Base-by-base conservation (phyloP, 2,888 invertebrate genomes). In the Mesochorus sp. region DNA sequence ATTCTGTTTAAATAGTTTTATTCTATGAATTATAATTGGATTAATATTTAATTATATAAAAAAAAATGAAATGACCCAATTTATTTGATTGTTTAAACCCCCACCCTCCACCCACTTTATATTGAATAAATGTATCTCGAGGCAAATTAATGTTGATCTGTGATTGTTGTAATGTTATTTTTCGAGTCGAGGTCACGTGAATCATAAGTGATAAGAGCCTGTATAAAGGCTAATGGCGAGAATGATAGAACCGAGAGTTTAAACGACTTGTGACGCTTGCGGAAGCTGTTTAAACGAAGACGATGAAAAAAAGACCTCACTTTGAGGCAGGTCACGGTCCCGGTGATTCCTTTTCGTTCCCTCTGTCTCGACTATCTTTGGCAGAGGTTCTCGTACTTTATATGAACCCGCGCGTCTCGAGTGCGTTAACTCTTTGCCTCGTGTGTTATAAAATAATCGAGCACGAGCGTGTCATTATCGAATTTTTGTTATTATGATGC, bases 301-400 rank as follows among this genome's bases (percentile, higher is more conserved):
- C 26, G 59, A 62, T 49, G 59, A 28, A 24, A 21, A 17, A 28
- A 67, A 55, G 10, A 17, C 34, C 61, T 67, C 17, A 39, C 39
- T 42, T 57, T 81, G 73, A 64, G 80, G 67, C 76, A 80, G 80
- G 78, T 81, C 81, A 81, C 79, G 76, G 74, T 67, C 73, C 39
- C 26, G 61, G 34, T 59, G 47, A 59, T 74, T 78, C 39, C 57
- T 55, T 70, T 37, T n/a, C 21, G 17, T 71, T 8, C 31, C 2
- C 1, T 47, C 57, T 31, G 24, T 61, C 51, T 74, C 67, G 44
- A 71, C 75, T 74, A 72, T 76, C 72, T 74, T 79, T 80, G 80
- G 79, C 80, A 80, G 79, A 17, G 67, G 51, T 34, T 49, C 61
- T 31, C 26, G 49, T 47, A 34, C 26, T 47, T 57, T n/a, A 17